These are phyloP conservation scores for Felis catus DNA, from an alignment of 2,113 vertebrate species.

Conservation along the genomic window DNA sequence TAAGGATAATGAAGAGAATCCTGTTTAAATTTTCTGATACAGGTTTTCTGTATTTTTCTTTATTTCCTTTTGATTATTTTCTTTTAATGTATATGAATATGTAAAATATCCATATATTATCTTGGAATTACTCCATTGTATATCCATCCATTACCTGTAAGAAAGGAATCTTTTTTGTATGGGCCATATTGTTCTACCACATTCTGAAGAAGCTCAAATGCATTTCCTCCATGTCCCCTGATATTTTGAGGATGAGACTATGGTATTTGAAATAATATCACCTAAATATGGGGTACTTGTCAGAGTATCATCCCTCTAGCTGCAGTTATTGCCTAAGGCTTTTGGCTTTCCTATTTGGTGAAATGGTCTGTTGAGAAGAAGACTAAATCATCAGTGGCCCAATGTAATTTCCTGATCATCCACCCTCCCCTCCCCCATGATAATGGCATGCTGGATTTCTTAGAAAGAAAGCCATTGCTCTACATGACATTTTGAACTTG, in stretches of 20 bases:
- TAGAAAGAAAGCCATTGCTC: neutral
- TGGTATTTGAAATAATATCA: neutral
- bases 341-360: neutral
- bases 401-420: neutral
- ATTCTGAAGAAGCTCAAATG: conserved; percentile 18
- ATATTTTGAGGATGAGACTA: neutral
- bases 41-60: neutral
- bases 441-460: neutral
- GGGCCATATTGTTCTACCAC: neutral
- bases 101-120: neutral
- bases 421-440: neutral
- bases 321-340: neutral
- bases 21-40: neutral
- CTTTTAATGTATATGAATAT: neutral
- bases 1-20: neutral
- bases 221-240: neutral
- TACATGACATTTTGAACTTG: conserved; percentile 10
- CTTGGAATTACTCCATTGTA: neutral
- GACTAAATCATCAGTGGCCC: neutral
- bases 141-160: neutral
- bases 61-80: neutral
- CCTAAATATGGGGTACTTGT: neutral
- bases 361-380: neutral
- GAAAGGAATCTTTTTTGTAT: neutral
- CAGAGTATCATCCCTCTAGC: neutral